Evolutionary conservation across 2,113 vertebrate genomes (phyloP).

Genomic region (Terrapene triunguis): DNA sequence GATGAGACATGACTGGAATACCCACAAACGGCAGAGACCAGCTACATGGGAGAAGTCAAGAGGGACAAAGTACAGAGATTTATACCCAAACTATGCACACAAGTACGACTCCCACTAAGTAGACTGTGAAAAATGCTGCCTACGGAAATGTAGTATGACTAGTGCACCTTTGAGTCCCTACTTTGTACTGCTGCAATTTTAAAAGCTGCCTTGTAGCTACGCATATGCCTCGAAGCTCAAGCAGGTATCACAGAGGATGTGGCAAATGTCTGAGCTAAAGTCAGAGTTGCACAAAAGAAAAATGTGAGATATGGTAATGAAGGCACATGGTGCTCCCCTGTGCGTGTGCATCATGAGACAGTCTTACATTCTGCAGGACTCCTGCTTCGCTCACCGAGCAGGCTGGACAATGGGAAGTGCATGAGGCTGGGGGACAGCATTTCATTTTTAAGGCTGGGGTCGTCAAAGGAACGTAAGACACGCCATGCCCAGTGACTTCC

Average conservation of each 20-base stretch:
- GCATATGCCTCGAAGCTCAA: background rate
- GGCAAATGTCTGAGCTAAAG: background rate
- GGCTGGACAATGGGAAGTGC: background rate
- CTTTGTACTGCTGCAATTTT: background rate
- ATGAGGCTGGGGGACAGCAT: background rate
- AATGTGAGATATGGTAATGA: background rate
- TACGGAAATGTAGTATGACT: background rate
- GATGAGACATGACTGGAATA: background rate
- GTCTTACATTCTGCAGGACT: background rate
- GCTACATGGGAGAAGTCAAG: background rate
- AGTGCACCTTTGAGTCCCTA: background rate
- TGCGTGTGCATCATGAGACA: background rate
- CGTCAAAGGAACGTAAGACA: background rate
- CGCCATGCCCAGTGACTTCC: fast-evolving
- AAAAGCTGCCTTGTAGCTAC: background rate
- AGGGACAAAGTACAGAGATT: background rate
- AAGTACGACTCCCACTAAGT: background rate
- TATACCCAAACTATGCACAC: background rate
- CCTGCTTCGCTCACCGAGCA: background rate
- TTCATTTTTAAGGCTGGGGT: background rate
- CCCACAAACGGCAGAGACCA: background rate
- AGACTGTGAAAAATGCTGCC: background rate
- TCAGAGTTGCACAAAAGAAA: background rate
- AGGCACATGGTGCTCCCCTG: background rate
- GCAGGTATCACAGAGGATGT: background rate